Evolutionary conservation across 2,797 vertebrate species (phyloP).

Genomic region (Lindbergichthys nudifrons): DNA sequence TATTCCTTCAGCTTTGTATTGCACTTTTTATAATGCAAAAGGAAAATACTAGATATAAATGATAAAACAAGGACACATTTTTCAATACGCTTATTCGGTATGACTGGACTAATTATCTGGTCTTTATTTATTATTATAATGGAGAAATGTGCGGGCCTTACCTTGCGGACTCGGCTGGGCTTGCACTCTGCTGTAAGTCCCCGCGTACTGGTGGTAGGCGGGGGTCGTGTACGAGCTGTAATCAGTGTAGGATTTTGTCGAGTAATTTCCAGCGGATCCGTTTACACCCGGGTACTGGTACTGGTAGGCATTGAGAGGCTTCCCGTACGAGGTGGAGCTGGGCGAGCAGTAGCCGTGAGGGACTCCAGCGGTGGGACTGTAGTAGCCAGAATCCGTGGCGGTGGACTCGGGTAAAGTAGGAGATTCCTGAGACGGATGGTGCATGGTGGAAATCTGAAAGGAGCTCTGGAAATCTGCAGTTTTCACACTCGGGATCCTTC

Average conservation of each 20-base stretch:
- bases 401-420: constrained; percentile 97
- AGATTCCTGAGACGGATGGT: constrained; percentile 98
- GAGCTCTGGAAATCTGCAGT: constrained; percentile 93
- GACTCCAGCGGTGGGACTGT: constrained; percentile 87
- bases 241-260: constrained; percentile 93
- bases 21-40: neutral
- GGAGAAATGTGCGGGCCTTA: constrained; percentile 62
- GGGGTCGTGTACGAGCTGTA: constrained; percentile 93
- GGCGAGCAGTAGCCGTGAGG: constrained; percentile 96
- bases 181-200: constrained; percentile 93
- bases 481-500: constrained; percentile 94
- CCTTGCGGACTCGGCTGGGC: constrained; percentile 93
- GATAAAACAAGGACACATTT: neutral
- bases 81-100: neutral
- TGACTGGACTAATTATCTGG: neutral
- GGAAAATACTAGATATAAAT: neutral
- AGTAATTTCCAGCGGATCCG: constrained; percentile 91
- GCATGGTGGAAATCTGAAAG: constrained; percentile 93
- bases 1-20: neutral
- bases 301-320: constrained; percentile 95
- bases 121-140: neutral
- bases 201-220: constrained; percentile 94
- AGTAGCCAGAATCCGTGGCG: constrained; percentile 98
- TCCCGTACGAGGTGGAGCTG: constrained; percentile 93
- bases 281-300: constrained; percentile 96